phyloP scores from a whole-genome alignment of 2,888 invertebrate species.

The Criorhina ranunculi region DNA sequence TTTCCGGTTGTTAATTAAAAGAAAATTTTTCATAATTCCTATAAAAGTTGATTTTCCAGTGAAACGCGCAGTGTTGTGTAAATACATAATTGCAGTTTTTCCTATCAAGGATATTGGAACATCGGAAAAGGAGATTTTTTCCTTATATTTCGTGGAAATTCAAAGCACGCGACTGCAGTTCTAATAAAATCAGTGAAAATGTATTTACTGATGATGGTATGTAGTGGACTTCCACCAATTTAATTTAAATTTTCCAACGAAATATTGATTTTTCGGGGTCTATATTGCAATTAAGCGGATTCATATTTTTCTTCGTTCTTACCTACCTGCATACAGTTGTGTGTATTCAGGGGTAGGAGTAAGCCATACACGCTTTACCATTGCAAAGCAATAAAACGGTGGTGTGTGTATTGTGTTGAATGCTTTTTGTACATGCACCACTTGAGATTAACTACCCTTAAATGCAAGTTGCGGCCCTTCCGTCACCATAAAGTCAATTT shows the following conservation, averaged over 20 bases:
- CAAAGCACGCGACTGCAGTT: constrained; percentile 32
- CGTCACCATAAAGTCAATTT: not conserved
- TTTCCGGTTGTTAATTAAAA: not conserved
- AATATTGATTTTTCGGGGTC: constrained; percentile 66
- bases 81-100: not conserved
- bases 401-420: constrained; percentile 28
- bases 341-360: constrained; percentile 49
- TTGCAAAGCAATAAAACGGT: constrained; percentile 19
- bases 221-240: constrained; percentile 6
- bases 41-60: not conserved
- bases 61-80: not conserved
- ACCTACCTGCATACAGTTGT: constrained; percentile 51
- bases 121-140: constrained; percentile 17
- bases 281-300: constrained; percentile 46
- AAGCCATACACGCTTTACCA: not conserved
- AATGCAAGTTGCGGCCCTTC: constrained; percentile 12
- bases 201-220: constrained; percentile 71
- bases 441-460: constrained; percentile 51
- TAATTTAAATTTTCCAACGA: constrained; percentile 10
- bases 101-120: not conserved
- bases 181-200: constrained; percentile 61
- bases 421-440: constrained; percentile 42
- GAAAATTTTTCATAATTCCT: not conserved
- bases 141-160: constrained; percentile 19
- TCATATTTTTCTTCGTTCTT: constrained; percentile 9